Base-by-base conservation (phyloP, 2,888 invertebrate species). In the Caenorhabditis virilis region DNA sequence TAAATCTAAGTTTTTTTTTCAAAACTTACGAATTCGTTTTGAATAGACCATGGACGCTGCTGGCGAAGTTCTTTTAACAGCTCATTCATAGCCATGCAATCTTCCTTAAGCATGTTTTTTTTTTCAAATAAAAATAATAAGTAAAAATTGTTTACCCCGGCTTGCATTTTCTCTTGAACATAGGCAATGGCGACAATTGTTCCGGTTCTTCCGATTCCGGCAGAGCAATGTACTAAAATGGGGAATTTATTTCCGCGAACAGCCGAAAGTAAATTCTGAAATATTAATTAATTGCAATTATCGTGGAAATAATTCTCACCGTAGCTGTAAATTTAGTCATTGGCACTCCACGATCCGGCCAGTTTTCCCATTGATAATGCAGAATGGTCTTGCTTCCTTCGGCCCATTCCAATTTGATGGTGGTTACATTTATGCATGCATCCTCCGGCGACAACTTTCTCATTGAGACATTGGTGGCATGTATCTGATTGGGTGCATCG, bases 201-300 rank as follows among this genome's bases (percentile, higher is more conserved):
- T 7, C 73, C 69, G 6, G 71, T 73, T 11, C 76, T 53, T 5
- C 76, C 76, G 39, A 77, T 77, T 25, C 77, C 77, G 11, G 77
- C 76, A 9, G 72, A 71, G 46, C 77, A 77, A 51, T 77, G 77
- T 0, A 77, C 76, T 2, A 69, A 41, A 20, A 76, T 72, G 5
- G 76, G 74, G 13, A 23, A 20, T 25, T 56, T 38, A 15, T 39
- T 51, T 6, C 64, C 64, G 18, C 75, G 63, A 30, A 75, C 63
- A 16, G 51, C 50, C 1, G 53, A 50, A n/a, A 69, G 47, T 20
- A 69, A 41, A 15, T 58, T 52, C 62, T 61, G 43, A 46, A 62
- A 62, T 23, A n/a, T n/a, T n/a, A n/a, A n/a, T n/a, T n/a, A n/a
- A n/a, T n/a, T n/a, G n/a, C n/a, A n/a, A n/a, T n/a, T n/a, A n/a